These are phyloP conservation scores for Drosophila demipolita DNA, from an alignment of 2,888 invertebrate genomes.

Conservation along the genomic window DNA sequence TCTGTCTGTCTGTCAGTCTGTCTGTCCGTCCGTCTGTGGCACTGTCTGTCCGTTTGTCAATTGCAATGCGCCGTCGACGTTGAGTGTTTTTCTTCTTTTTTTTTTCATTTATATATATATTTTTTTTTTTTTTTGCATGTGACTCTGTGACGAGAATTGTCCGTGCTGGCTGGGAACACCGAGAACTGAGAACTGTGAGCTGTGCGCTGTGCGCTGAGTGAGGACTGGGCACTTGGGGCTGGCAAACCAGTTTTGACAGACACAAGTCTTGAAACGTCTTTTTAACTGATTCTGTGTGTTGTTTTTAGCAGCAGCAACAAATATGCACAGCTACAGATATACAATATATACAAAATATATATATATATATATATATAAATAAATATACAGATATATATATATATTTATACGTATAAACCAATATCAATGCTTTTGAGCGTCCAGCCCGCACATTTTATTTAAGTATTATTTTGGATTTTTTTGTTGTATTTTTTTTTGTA, in stretches of 20 bases:
- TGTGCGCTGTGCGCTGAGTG: slow-evolving; percentile 37
- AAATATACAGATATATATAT: slow-evolving; percentile 17
- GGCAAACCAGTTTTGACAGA: slow-evolving; percentile 79
- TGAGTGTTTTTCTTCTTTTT: slow-evolving; percentile 41
- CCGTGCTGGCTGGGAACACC: slow-evolving; percentile 70
- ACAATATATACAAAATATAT: slow-evolving; percentile 3
- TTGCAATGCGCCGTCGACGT: slow-evolving; percentile 72
- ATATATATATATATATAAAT: slow-evolving; percentile 1
- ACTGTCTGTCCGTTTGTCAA: slow-evolving; percentile 69
- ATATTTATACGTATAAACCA: slow-evolving; percentile 18
- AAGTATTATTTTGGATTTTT: slow-evolving; percentile 61
- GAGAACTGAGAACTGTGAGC: slow-evolving; percentile 20
- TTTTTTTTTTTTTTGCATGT: slow-evolving; percentile 66
- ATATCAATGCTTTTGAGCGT: slow-evolving; percentile 48
- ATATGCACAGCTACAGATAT: slow-evolving; percentile 70
- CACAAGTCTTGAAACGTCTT: slow-evolving; percentile 80
- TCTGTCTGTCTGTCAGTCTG: slow-evolving; percentile 24
- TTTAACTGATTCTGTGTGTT: slow-evolving; percentile 77
- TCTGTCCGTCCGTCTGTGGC: slow-evolving; percentile 26
- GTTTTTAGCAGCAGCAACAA: slow-evolving; percentile 70
- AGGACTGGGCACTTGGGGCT: slow-evolving; percentile 60
- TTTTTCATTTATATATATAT: slow-evolving; percentile 22
- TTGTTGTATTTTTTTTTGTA: slow-evolving; percentile 25
- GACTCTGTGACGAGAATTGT: slow-evolving; percentile 76
- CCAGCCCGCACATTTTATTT: slow-evolving; percentile 76